Conservation (phyloP, 1,140 invertebrate species). For the Trichogramma pretiosum region DNA sequence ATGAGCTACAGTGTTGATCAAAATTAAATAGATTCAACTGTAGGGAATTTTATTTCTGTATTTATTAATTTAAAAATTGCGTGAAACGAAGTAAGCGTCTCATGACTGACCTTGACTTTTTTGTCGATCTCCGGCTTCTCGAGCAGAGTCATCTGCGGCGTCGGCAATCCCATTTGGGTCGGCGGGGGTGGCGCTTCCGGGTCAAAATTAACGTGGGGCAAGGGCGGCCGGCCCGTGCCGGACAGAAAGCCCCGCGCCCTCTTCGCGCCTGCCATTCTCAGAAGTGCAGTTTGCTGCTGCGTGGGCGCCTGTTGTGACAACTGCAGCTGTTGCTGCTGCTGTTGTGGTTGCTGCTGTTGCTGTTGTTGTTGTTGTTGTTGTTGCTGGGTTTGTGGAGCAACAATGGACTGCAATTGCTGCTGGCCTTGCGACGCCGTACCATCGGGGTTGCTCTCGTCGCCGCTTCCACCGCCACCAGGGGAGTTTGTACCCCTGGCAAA, state of each 20-base stretch:
- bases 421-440: neutral
- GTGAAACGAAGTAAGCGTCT: constrained; percentile 4
- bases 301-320: no score
- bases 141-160: constrained; percentile 33
- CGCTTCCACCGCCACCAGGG: constrained; percentile 33
- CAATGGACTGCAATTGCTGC: neutral
- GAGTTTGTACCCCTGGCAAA: constrained; percentile 28
- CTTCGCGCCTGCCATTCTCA: constrained; percentile 28
- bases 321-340: neutral
- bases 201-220: constrained; percentile 33
- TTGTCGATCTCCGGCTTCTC: constrained; percentile 48
- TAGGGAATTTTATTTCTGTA: no score
- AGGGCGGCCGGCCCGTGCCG: constrained; percentile 13
- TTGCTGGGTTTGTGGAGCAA: neutral
- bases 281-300: constrained; percentile 13
- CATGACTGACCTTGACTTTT: constrained; percentile 49
- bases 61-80: neutral
- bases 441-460: constrained; percentile 29
- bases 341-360: no score
- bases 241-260: constrained; percentile 29
- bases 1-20: no score
- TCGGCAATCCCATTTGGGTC: constrained; percentile 15
- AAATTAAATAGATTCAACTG: no score
- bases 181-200: constrained; percentile 35
- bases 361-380: neutral